These are phyloP conservation scores for Ophioderma brevispina DNA, from an alignment of 35 echinoderm and acorn worm genomes.

Conservation along the genomic window DNA sequence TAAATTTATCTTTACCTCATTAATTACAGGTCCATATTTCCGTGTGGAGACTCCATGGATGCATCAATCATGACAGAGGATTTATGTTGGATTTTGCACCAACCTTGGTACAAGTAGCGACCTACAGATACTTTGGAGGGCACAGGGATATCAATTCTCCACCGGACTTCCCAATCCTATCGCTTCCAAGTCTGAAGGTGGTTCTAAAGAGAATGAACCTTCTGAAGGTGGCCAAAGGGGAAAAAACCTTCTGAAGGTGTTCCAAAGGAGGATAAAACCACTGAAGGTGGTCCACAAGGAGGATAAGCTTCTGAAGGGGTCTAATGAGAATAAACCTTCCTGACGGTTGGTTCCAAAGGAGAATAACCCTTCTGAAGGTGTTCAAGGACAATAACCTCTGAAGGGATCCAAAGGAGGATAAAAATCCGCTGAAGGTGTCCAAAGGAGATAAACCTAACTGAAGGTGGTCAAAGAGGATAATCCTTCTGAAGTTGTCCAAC, in stretches of 20 bases:
- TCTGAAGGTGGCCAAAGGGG: slow-evolving; percentile 25
- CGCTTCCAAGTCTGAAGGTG: not conserved
- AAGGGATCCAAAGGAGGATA: not conserved
- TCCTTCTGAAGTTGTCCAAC: no score
- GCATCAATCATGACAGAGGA: slow-evolving; percentile 96
- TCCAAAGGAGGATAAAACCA: slow-evolving; percentile 17
- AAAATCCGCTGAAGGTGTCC: not conserved
- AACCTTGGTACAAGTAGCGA: slow-evolving; percentile 85
- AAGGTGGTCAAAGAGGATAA: no score
- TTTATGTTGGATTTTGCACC: slow-evolving; percentile 83
- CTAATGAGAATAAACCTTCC: no score
- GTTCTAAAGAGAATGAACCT: slow-evolving; percentile 12
- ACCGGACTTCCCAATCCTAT: slow-evolving; percentile 29
- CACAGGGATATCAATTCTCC: slow-evolving; percentile 94
- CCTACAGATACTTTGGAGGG: slow-evolving; percentile 91
- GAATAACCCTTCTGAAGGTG: not conserved
- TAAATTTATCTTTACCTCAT: not conserved
- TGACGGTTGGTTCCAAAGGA: no score
- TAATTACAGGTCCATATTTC: slow-evolving; percentile 87
- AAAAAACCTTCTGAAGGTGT: slow-evolving; percentile 35
- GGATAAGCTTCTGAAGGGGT: not conserved
- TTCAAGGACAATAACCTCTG: not conserved
- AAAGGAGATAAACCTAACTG: no score
- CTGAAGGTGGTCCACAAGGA: not conserved
- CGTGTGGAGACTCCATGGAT: slow-evolving; percentile 93